Conservation (phyloP, 2,113 vertebrate species). For the Artemisiospiza belli region DNA sequence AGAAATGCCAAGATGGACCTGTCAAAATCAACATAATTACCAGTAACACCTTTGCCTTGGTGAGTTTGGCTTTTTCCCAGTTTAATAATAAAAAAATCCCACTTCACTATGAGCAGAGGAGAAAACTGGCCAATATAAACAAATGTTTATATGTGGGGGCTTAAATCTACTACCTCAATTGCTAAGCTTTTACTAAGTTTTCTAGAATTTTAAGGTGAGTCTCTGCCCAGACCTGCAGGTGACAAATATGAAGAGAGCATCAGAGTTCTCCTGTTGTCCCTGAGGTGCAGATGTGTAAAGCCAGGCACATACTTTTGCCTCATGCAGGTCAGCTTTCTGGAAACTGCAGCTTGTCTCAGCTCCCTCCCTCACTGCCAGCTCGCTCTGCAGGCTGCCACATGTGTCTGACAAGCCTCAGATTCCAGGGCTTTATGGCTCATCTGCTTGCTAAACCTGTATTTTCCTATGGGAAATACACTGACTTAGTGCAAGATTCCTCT, state of each 20-base stretch:
- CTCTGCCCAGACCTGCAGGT: background rate
- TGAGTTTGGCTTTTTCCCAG: background rate
- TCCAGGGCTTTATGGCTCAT: rapidly evolving
- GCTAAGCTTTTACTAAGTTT: background rate
- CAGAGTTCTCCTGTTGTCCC: background rate
- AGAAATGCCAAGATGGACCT: background rate
- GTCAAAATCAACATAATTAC: background rate
- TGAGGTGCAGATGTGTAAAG: background rate
- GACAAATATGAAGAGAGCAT: background rate
- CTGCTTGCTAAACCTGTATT: rapidly evolving
- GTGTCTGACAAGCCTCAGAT: rapidly evolving
- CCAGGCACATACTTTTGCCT: background rate
- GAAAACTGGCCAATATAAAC: background rate
- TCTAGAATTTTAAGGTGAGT: background rate
- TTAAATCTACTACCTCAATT: background rate
- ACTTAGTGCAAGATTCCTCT: background rate
- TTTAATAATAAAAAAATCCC: background rate
- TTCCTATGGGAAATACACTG: background rate
- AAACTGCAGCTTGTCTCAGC: background rate
- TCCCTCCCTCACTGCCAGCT: background rate
- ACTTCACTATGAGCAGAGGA: background rate
- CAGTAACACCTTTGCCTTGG: background rate
- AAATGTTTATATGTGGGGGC: background rate
- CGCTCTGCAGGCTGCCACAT: rapidly evolving
- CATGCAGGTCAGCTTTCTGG: background rate